Evolutionary conservation across 1,140 invertebrate species (phyloP).

Genomic region (Proales similis): DNA sequence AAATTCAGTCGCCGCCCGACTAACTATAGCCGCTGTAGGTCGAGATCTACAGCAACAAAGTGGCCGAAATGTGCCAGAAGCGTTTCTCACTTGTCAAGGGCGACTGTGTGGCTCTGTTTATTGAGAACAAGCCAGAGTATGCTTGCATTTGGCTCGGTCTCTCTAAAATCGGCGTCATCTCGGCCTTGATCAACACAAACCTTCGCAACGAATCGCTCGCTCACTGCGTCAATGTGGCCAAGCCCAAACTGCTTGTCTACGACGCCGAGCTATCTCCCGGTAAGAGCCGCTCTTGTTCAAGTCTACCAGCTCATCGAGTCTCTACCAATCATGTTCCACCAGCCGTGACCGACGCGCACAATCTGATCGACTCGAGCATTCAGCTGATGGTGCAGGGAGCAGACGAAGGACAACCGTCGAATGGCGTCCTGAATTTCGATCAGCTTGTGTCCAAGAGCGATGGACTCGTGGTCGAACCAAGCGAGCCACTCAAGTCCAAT

Average conservation of each 20-base stretch:
- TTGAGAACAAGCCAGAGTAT: constrained; percentile 75
- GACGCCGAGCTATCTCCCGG: too few relatives aligned
- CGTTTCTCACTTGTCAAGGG: constrained; percentile 49
- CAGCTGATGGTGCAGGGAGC: too few relatives aligned
- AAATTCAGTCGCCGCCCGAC: not conserved
- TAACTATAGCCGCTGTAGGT: not conserved
- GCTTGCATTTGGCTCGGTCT: constrained; percentile 79
- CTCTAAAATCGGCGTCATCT: constrained; percentile 71
- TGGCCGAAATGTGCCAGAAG: constrained; percentile 7
- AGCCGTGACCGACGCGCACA: too few relatives aligned
- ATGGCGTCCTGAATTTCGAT: not conserved
- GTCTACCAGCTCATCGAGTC: too few relatives aligned
- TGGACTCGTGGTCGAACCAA: too few relatives aligned
- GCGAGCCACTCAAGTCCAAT: too few relatives aligned
- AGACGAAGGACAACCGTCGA: too few relatives aligned
- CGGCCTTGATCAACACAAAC: constrained; percentile 81
- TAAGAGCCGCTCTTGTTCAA: too few relatives aligned
- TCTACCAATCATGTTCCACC: too few relatives aligned
- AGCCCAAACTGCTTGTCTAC: constrained; percentile 68
- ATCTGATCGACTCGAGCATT: too few relatives aligned
- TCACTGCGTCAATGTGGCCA: constrained; percentile 71
- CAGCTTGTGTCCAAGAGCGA: too few relatives aligned
- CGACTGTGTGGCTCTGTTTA: constrained; percentile 73
- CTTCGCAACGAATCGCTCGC: constrained; percentile 65
- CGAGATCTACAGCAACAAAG: constrained; percentile 3